A percentile compares a stretch with the other conserved stretches of the same genome.
These are phyloP conservation scores for Proteles cristata DNA, from an alignment of 2,113 vertebrate genomes.

Conservation along the genomic window DNA sequence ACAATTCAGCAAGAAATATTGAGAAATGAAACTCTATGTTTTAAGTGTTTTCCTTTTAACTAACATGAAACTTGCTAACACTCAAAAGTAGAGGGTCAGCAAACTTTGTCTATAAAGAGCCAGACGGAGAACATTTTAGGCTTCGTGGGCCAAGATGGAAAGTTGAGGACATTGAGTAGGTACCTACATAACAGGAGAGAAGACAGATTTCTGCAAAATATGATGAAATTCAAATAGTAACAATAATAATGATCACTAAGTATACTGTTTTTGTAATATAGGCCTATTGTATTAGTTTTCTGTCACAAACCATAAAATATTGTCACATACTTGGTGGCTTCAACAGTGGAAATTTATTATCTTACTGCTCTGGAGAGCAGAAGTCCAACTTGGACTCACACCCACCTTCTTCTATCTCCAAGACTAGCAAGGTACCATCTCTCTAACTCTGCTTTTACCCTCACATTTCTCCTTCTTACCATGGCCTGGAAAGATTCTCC, in stretches of 20 bases:
- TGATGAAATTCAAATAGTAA: background rate
- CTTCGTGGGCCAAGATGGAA: background rate
- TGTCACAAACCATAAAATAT: background rate
- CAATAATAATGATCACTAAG: background rate
- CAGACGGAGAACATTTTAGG: conserved; percentile 10
- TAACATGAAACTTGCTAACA: background rate
- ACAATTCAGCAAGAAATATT: background rate
- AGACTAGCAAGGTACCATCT: background rate
- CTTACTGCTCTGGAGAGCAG: background rate
- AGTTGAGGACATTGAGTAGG: background rate
- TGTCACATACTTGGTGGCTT: background rate
- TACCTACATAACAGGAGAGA: background rate
- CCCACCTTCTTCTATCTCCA: background rate
- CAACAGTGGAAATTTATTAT: background rate
- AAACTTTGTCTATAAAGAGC: background rate
- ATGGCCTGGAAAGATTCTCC: background rate
- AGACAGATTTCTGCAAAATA: conserved; percentile 12
- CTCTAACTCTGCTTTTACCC: background rate
- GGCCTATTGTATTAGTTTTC: background rate
- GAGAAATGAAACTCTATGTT: background rate
- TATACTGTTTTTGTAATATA: background rate
- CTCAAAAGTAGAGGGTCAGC: background rate
- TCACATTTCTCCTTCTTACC: background rate
- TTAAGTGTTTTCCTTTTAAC: conserved; percentile 36
- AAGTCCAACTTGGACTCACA: background rate